These are phyloP conservation scores for Nettapus auritus DNA, from an alignment of 2,113 vertebrate species.

Conservation along the genomic window DNA sequence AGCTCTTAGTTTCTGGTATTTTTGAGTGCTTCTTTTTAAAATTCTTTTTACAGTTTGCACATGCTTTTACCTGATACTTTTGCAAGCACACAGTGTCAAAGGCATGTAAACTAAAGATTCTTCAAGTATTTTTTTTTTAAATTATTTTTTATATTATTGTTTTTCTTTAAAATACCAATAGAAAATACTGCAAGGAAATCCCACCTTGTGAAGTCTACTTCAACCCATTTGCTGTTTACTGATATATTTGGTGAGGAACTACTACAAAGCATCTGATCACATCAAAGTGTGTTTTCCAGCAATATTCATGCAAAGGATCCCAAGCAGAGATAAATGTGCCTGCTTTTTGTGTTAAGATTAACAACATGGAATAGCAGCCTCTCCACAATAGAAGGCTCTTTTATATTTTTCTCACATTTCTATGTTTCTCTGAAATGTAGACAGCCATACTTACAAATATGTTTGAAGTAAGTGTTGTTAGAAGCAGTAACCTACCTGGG, in stretches of 20 bases:
- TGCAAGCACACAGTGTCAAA: background rate
- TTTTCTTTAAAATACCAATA: background rate
- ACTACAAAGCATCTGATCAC: background rate
- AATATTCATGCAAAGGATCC: background rate
- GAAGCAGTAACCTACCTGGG: background rate
- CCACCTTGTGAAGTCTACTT: background rate
- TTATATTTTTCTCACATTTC: background rate
- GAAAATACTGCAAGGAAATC: background rate
- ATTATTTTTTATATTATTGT: background rate
- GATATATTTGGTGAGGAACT: background rate
- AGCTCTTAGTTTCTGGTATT: background rate
- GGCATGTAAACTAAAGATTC: background rate
- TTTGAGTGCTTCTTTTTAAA: background rate
- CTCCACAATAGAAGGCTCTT: background rate
- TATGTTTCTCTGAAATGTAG: background rate
- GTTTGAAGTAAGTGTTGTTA: background rate
- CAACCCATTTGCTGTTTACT: background rate
- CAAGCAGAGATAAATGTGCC: background rate
- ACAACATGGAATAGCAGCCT: background rate
- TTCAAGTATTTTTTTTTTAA: background rate
- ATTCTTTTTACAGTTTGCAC: background rate
- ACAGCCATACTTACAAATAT: background rate
- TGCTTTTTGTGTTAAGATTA: slow-evolving; percentile 21
- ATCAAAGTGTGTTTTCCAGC: slow-evolving; percentile 1
- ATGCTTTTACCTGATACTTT: background rate